These are phyloP conservation scores for Copsychus sechellarum DNA, from an alignment of 2,113 vertebrate genomes.

Conservation along the genomic window DNA sequence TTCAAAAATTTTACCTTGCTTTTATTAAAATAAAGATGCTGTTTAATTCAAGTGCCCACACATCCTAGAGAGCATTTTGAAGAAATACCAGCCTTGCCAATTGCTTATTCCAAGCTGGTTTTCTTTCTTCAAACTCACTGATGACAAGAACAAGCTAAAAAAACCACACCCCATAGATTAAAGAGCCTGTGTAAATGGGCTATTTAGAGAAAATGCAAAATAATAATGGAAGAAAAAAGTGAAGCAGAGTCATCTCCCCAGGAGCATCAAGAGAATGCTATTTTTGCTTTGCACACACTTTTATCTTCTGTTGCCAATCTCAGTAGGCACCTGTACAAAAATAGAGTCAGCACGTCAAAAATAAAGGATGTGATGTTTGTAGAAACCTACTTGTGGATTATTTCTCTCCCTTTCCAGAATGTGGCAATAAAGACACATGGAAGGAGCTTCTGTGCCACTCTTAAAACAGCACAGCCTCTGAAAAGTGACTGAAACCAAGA, in stretches of 20 bases:
- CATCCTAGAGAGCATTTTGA: neutral
- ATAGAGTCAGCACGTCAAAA: neutral
- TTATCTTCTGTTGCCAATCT: neutral
- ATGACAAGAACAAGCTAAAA: neutral
- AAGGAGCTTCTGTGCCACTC: neutral
- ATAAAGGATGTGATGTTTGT: neutral
- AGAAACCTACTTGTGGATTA: neutral
- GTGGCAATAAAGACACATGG: constrained; percentile 71
- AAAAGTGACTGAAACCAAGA: neutral
- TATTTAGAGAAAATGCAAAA: neutral
- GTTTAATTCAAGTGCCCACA: neutral
- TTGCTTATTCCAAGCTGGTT: neutral
- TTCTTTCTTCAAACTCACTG: neutral
- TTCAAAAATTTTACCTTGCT: neutral
- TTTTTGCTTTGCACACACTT: neutral
- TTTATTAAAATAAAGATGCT: neutral
- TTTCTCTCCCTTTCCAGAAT: constrained; percentile 65
- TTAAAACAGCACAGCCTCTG: neutral
- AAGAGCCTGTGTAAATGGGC: neutral
- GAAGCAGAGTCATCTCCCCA: neutral
- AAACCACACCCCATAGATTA: neutral
- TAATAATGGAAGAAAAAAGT: neutral
- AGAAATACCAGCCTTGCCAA: neutral
- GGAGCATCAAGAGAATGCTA: neutral
- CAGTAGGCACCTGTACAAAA: neutral